Conservation (phyloP, 2,888 invertebrate species). For the Thyatira batis region DNA sequence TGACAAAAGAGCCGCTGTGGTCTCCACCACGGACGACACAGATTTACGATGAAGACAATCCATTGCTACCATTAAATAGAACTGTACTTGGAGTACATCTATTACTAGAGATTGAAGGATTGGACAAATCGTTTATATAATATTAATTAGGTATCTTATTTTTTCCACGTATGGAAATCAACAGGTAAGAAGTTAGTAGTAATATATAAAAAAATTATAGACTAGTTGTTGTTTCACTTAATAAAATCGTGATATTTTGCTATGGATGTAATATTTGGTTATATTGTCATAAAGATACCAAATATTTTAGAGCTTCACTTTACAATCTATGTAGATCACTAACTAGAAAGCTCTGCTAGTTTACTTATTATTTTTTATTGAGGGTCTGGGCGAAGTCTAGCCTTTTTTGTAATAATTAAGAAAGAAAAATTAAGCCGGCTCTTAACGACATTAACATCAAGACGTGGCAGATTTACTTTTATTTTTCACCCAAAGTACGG, state of each 20-base stretch:
- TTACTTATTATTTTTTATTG: neutral
- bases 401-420: neutral
- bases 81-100: slow-evolving; percentile 32
- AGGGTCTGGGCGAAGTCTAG: neutral
- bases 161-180: too few relatives aligned
- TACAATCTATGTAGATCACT: too few relatives aligned
- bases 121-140: slow-evolving; percentile 7
- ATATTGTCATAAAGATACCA: too few relatives aligned
- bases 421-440: neutral
- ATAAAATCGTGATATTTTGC: too few relatives aligned
- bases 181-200: too few relatives aligned
- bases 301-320: too few relatives aligned
- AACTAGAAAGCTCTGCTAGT: too few relatives aligned
- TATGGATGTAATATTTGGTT: too few relatives aligned
- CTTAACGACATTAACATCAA: neutral
- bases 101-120: slow-evolving; percentile 29
- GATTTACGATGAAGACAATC: slow-evolving; percentile 45
- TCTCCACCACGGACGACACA: slow-evolving; percentile 31
- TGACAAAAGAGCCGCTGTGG: slow-evolving; percentile 50
- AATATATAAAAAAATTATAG: too few relatives aligned
- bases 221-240: too few relatives aligned
- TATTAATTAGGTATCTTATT: neutral
- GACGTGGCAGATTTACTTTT: slow-evolving; percentile 11
- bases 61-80: slow-evolving; percentile 37
- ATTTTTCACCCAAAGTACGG: slow-evolving; percentile 17